Evolutionary conservation across 2,797 vertebrate genomes (phyloP).

Genomic region (Smutsia temminckii): DNA sequence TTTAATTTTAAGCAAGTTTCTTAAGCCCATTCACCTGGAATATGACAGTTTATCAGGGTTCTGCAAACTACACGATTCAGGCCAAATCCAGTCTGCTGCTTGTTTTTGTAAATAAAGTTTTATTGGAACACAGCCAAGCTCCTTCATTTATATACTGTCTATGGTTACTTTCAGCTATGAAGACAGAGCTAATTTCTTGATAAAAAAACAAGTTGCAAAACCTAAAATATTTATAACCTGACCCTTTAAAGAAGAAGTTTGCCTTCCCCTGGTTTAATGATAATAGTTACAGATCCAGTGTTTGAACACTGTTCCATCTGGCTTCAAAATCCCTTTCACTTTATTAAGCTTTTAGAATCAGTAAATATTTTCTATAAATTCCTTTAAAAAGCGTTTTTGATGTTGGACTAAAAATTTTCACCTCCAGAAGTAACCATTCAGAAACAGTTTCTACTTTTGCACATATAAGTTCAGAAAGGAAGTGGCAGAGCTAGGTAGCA

Average conservation of each 20-base stretch:
- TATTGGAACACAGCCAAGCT: neutral
- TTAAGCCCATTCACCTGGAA: neutral
- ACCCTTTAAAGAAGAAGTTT: neutral
- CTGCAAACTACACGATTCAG: neutral
- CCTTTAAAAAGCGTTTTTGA: neutral
- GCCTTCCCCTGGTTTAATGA: neutral
- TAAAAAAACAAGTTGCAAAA: neutral
- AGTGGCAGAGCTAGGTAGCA: neutral
- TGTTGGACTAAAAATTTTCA: neutral
- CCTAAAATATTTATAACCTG: neutral
- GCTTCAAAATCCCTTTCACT: neutral
- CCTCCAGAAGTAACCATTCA: neutral
- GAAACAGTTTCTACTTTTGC: neutral
- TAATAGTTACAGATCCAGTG: neutral
- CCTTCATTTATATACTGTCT: neutral
- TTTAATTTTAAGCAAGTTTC: neutral
- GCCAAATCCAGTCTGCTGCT: neutral
- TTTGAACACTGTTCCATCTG: neutral
- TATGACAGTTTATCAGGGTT: neutral
- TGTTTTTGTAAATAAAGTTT: constrained; percentile 22
- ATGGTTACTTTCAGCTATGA: neutral
- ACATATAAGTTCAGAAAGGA: neutral
- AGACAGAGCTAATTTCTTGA: neutral
- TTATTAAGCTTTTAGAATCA: neutral
- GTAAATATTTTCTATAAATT: neutral